These are phyloP conservation scores for Teinopalpus imperialis DNA, from an alignment of 2,888 invertebrate genomes.

Conservation along the genomic window DNA sequence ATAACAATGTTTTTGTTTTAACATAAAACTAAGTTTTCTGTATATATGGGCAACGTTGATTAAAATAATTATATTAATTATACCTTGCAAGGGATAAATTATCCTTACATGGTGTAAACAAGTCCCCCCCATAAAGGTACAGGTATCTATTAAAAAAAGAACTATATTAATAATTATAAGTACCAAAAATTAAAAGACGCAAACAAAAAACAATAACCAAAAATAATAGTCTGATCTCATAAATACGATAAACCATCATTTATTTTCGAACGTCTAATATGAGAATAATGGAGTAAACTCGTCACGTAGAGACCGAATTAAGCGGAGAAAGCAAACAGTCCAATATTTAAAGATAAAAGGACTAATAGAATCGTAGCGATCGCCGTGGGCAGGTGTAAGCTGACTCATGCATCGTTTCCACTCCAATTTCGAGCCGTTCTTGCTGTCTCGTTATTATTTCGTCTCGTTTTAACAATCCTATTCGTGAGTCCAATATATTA, in stretches of 20 bases:
- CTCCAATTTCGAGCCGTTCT: conserved; percentile 21
- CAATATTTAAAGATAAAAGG: conserved; percentile 62
- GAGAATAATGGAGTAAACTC: conserved; percentile 45
- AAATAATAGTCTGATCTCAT: conserved; percentile 1
- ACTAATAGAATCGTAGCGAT: conserved; percentile 47
- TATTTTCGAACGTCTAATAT: conserved; percentile 26
- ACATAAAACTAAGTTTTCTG: too few relatives aligned
- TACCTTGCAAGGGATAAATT: too few relatives aligned
- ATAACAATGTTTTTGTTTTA: too few relatives aligned
- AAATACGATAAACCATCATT: conserved; percentile 10
- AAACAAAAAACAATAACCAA: conserved; percentile 9
- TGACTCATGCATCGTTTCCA: conserved; percentile 25
- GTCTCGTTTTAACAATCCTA: conserved; percentile 18
- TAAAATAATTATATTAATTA: too few relatives aligned
- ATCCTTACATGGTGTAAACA: too few relatives aligned
- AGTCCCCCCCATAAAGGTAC: too few relatives aligned
- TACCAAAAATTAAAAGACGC: neutral
- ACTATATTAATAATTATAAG: too few relatives aligned
- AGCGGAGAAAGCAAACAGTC: conserved; percentile 49
- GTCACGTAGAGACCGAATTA: conserved; percentile 62
- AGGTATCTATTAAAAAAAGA: too few relatives aligned
- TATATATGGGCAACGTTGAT: too few relatives aligned
- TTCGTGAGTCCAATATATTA: conserved; percentile 18
- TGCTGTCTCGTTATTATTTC: conserved; percentile 25
- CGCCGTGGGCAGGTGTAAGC: conserved; percentile 40